phyloP scores from a whole-genome alignment of 2,888 invertebrate genomes.

The Cecidostiba fungosa region DNA sequence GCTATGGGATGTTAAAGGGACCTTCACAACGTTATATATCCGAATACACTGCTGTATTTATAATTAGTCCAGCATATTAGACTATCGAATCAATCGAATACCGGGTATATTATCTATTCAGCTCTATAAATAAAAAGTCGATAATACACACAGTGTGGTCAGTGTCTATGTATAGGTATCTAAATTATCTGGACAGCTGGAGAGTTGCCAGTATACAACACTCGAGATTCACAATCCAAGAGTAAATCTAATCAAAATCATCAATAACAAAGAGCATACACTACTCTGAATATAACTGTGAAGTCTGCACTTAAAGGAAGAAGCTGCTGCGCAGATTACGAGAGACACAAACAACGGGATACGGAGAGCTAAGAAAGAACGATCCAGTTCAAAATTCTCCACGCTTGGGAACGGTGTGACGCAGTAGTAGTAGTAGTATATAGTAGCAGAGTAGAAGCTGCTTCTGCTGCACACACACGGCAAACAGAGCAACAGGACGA shows the following conservation, averaged over 20 bases:
- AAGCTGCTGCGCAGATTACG: constrained; percentile 24
- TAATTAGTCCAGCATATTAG: too few species aligned
- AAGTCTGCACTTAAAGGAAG: not conserved
- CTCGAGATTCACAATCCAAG: not conserved
- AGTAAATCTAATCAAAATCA: constrained; percentile 18
- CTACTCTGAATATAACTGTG: constrained; percentile 32
- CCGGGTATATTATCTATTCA: too few species aligned
- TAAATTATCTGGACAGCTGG: not conserved
- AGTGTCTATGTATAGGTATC: not conserved
- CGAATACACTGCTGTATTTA: too few species aligned
- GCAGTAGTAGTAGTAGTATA: constrained; percentile 19
- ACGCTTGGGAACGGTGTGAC: constrained; percentile 38
- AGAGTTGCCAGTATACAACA: not conserved
- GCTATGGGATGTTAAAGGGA: constrained; percentile 32
- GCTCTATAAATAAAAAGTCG: not conserved
- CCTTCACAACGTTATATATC: not conserved
- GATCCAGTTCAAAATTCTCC: constrained; percentile 40
- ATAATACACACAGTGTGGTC: not conserved
- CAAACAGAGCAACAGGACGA: constrained; percentile 21
- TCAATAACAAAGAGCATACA: constrained; percentile 21
- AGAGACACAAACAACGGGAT: constrained; percentile 50
- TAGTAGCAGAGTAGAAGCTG: not conserved
- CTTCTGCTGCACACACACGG: constrained; percentile 7
- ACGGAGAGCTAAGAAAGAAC: constrained; percentile 6
- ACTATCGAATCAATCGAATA: too few species aligned